A percentile compares a stretch with the other conserved stretches of the same genome.
Conservation (phyloP, 2,797 vertebrate species). For the Gallinago solitaria region DNA sequence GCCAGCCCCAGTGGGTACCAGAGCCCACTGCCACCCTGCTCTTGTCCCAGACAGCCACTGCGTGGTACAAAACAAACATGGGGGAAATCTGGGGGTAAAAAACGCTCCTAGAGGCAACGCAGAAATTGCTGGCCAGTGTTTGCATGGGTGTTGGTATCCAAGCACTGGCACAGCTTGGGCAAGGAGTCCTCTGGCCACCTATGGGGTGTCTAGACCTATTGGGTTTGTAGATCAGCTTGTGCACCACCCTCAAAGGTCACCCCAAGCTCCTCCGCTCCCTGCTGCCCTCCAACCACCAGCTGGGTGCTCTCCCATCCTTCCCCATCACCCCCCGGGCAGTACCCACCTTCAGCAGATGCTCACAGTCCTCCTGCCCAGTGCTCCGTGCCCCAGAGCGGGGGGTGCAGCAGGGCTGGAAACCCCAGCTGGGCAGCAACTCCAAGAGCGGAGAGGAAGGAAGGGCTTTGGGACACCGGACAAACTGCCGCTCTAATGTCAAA, state of each 20-base stretch:
- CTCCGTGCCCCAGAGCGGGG: neutral
- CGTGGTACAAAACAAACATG: fast-evolving
- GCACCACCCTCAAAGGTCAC: neutral
- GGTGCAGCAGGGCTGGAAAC: neutral
- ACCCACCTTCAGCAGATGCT: neutral
- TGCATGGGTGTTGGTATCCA: fast-evolving
- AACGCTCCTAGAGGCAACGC: fast-evolving
- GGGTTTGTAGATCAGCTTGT: neutral
- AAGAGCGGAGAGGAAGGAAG: neutral
- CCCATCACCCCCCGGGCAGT: fast-evolving
- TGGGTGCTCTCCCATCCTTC: neutral
- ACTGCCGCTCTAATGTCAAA: neutral
- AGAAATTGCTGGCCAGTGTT: neutral
- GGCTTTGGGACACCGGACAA: neutral
- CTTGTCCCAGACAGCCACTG: neutral
- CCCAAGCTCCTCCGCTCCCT: neutral
- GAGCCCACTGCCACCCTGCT: fast-evolving
- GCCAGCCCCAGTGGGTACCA: fast-evolving
- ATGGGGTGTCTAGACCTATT: neutral
- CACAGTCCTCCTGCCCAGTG: neutral
- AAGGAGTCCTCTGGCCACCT: neutral
- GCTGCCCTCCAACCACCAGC: neutral
- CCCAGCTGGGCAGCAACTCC: neutral
- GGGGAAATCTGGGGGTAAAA: neutral
- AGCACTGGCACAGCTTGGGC: fast-evolving